Evolutionary conservation across 2,113 vertebrate genomes (phyloP).

Genomic region (Nothoprocta perdicaria): DNA sequence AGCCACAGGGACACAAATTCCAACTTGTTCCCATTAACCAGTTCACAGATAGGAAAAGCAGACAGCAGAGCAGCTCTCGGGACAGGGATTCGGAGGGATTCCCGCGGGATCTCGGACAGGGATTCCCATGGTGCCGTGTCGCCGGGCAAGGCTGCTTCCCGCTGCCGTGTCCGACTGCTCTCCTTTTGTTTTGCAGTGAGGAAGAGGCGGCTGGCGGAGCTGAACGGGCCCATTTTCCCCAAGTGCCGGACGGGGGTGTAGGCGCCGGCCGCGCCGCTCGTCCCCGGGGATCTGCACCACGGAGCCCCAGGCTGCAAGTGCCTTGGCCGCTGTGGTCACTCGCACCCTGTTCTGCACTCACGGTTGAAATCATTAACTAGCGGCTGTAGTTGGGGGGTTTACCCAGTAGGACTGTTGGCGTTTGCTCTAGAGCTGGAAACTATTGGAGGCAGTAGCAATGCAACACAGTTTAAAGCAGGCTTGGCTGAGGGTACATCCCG

Average conservation of each 20-base stretch:
- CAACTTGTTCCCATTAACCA: neutral
- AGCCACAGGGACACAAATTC: neutral
- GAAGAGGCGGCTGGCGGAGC: conserved; percentile 92
- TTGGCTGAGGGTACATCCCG: conserved; percentile 3
- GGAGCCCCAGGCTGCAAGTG: conserved; percentile 65
- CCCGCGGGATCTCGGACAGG: neutral
- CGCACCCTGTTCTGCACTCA: conserved; percentile 75
- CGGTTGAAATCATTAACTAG: conserved; percentile 71
- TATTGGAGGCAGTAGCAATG: conserved; percentile 49
- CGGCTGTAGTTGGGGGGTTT: conserved; percentile 72
- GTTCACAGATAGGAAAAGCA: neutral
- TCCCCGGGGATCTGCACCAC: conserved; percentile 39
- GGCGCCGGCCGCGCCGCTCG: neutral
- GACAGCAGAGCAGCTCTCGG: neutral
- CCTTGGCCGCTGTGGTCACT: conserved; percentile 75
- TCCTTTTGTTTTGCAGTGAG: conserved; percentile 85
- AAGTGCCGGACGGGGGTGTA: conserved; percentile 95
- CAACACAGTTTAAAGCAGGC: neutral
- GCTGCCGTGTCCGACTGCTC: neutral
- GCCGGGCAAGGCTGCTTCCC: neutral
- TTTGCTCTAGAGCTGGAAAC: conserved; percentile 72
- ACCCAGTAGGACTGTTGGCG: conserved; percentile 70
- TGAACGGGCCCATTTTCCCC: conserved; percentile 93
- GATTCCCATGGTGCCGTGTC: neutral
- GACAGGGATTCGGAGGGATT: neutral